Base-by-base conservation (phyloP, 2,113 vertebrate genomes). In the Serilophus lunatus region DNA sequence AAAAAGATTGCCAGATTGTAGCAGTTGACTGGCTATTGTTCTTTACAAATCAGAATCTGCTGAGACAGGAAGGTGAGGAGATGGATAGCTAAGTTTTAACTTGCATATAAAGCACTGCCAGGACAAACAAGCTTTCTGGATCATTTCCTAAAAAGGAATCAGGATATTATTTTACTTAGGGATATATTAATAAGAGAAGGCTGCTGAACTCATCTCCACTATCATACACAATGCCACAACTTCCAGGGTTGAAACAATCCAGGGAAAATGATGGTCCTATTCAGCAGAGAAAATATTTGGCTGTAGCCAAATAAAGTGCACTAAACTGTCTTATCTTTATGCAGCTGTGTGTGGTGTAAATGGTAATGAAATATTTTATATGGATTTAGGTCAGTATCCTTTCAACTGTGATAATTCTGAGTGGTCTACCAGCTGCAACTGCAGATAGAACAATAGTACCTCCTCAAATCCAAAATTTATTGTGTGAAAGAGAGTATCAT, bases 11-110 rank as follows among this genome's bases (percentile, higher is more conserved):
- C 78, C 85, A 92, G 74, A 69, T 38, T 76, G 33, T 59, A 86
- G 66, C 94, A 86, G 80, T 14, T 93, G 79, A 77, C 59, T 81
- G 45, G 54, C 33, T 88, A 82, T 92, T 93, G 90, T 71, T 96
- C 64, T 81, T 82, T 59, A 20, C 56, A 94, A 57, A 86, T 80
- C 38, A 94, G 82, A 96, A 94, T 97, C 88, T 96, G 91, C 95
- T 93, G 92, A 84, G 92, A 96, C 91, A 94, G 75, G 86, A 96
- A 86, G 86, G 87, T 79, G 72, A 82, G 24, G 85, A 68, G 66
- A 83, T 92, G 61, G 71, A 70, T 93, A 89, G 79, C 77, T 93
- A 88, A 96, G 81, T 95, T 90, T 95, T 66, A 94, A 83, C 79
- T 93, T 86, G 68, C 35, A 44, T 61, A 47, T 26, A 83, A 95